Evolutionary conservation across 2,888 invertebrate species (phyloP).

Genomic region (Dendrolimus houi): DNA sequence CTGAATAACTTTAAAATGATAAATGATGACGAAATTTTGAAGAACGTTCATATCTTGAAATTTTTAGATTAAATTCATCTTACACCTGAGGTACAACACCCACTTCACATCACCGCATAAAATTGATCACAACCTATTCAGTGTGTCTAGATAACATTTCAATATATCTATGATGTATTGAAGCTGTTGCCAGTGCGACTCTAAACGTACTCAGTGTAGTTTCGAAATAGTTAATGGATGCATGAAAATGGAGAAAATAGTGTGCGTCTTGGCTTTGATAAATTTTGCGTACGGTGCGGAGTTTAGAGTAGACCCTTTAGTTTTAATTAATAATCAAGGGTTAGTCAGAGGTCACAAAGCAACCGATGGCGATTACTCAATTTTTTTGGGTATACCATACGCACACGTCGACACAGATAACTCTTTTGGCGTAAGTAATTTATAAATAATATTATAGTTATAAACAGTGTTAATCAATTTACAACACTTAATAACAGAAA

Average conservation of each 20-base stretch:
- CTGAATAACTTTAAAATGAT: too few species aligned
- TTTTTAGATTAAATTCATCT: slow-evolving; percentile 11
- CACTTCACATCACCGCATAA: slow-evolving; percentile 23
- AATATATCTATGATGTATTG: slow-evolving; percentile 20
- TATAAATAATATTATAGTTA: too few species aligned
- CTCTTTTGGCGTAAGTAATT: slow-evolving; percentile 62
- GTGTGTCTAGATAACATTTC: slow-evolving; percentile 39
- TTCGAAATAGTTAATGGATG: neutral
- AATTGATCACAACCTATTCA: slow-evolving; percentile 23
- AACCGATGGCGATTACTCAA: slow-evolving; percentile 51
- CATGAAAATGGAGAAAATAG: slow-evolving; percentile 20
- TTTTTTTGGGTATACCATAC: slow-evolving; percentile 61
- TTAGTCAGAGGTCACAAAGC: slow-evolving; percentile 53
- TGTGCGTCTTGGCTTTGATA: slow-evolving; percentile 17
- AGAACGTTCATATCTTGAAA: slow-evolving; percentile 6
- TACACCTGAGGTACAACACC: slow-evolving; percentile 14
- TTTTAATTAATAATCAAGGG: slow-evolving; percentile 48
- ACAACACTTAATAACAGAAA: too few species aligned
- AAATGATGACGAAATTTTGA: neutral
- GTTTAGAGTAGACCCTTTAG: slow-evolving; percentile 55
- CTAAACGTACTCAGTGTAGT: slow-evolving; percentile 2
- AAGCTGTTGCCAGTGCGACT: slow-evolving; percentile 9
- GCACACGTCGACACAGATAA: slow-evolving; percentile 47
- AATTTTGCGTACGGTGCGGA: slow-evolving; percentile 20
- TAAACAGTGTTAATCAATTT: too few species aligned